phyloP scores from a whole-genome alignment of 2,113 vertebrate species.

The Zeus faber region DNA sequence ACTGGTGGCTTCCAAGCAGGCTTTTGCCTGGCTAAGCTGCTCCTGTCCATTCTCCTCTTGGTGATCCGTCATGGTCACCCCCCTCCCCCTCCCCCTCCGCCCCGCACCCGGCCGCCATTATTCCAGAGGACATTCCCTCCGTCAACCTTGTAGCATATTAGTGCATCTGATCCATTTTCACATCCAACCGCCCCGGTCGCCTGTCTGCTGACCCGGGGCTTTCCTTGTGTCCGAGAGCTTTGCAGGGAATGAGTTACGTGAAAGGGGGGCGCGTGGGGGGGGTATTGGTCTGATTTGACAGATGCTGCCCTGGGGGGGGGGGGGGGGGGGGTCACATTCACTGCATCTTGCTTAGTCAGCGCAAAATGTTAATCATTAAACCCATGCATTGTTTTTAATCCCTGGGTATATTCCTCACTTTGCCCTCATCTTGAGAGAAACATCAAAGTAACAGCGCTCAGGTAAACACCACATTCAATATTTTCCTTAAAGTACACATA shows the following conservation, averaged over 20 bases:
- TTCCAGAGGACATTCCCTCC: slow-evolving; percentile 76
- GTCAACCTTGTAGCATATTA: slow-evolving; percentile 81
- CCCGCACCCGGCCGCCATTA: slow-evolving; percentile 61
- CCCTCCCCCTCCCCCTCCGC: slow-evolving; percentile 57
- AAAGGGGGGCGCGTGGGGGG: slow-evolving; percentile 31
- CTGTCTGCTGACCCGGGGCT: slow-evolving; percentile 62
- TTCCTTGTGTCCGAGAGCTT: slow-evolving; percentile 57
- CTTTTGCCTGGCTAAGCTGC: slow-evolving; percentile 79
- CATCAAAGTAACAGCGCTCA: no score
- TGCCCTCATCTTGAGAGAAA: slow-evolving; percentile 4
- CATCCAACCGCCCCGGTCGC: slow-evolving; percentile 56
- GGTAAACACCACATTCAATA: no score
- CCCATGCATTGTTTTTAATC: slow-evolving; percentile 38
- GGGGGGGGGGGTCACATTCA: no score
- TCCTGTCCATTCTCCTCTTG: slow-evolving; percentile 77
- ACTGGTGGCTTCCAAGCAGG: slow-evolving; percentile 69
- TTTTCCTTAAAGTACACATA: no score
- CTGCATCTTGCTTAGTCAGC: slow-evolving; percentile 56
- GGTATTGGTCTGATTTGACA: slow-evolving; percentile 39
- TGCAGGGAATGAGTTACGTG: slow-evolving; percentile 54
- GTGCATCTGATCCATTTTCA: slow-evolving; percentile 62
- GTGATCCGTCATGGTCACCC: slow-evolving; percentile 85
- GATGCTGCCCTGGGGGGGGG: slow-evolving; percentile 52
- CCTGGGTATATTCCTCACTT: slow-evolving; percentile 16
- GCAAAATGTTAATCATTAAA: slow-evolving; percentile 61